Base-by-base conservation (phyloP, 2,888 invertebrate genomes). In the Saturnia pavonia region DNA sequence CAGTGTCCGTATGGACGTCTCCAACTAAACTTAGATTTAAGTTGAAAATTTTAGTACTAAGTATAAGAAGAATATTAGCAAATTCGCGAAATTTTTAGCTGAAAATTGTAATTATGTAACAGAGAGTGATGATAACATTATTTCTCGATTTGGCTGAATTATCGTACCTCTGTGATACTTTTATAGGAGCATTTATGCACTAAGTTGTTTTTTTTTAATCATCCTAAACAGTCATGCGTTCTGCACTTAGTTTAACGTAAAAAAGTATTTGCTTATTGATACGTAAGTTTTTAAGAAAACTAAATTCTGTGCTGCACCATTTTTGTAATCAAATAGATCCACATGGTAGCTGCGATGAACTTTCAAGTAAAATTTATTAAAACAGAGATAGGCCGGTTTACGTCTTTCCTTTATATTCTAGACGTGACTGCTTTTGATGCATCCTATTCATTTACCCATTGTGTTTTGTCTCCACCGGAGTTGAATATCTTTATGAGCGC, bases 401-500 rank as follows among this genome's bases (percentile, higher is more conserved):
- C 57, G 27, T 60, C 3, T 60, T 25, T 60, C 14, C 57, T 60
- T 60, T 60, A 60, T 60, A 60, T 60, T 60, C 27, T 60, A 60
- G 57, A 60, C 25, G 57, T 27, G 57, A 60, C 27, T 60, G 57
- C 25, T 60, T 60, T 27, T 60, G 57, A 60, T 60, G 57, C 27
- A 27, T 60, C 57, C 57, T 27, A 60, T 60, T 60, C 27, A 60
- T 27, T 65, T 65, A 65, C 65, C 65, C n/a, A 65, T 40, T 65
- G 65, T 40, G 19, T 40, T 65, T 19, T 19, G 65, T 65, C 65
- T 65, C n/a, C 40, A 48, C 57, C 40, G 74, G 71, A 54, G 54
- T 66, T 67, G 34, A 66, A n/a, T 74, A 74, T 74, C 72, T 73
- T 73, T 75, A 72, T 72, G 67, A 67, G 43, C 70, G 67, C 43